These are phyloP conservation scores for Aphelinus certus DNA, from an alignment of 1,140 invertebrate species.

Conservation along the genomic window DNA sequence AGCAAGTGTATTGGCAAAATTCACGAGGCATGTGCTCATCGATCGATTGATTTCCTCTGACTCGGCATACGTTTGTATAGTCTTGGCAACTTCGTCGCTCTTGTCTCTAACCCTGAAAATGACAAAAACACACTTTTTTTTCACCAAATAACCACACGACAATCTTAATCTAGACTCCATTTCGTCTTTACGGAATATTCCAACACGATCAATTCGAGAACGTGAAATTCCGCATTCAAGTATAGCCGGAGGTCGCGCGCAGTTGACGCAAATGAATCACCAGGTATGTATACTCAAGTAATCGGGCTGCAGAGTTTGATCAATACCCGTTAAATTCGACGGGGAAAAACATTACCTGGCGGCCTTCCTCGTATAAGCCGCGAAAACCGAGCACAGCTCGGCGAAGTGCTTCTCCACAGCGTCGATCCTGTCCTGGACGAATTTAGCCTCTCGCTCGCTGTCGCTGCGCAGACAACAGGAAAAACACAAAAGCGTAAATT, in stretches of 20 bases:
- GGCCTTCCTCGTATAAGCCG: slow-evolving; percentile 74
- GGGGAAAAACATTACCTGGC: slow-evolving; percentile 67
- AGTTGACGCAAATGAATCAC: no score
- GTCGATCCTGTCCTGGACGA: slow-evolving; percentile 77
- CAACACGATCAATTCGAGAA: neutral
- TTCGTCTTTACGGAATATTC: neutral
- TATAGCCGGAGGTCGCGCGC: no score
- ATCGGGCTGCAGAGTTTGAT: no score
- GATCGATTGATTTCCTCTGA: slow-evolving; percentile 77
- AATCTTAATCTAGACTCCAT: neutral
- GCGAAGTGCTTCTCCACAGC: slow-evolving; percentile 75
- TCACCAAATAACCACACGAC: neutral
- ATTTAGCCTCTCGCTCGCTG: slow-evolving; percentile 74
- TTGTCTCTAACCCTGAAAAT: slow-evolving; percentile 72
- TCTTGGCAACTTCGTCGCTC: slow-evolving; percentile 75
- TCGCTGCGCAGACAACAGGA: slow-evolving; percentile 16
- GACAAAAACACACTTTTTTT: no score
- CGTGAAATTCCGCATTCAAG: neutral
- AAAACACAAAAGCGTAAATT: neutral
- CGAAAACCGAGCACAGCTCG: slow-evolving; percentile 74
- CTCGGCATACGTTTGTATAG: slow-evolving; percentile 72
- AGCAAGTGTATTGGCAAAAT: slow-evolving; percentile 73
- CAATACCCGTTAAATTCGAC: no score
- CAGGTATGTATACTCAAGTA: no score
- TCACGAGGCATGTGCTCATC: slow-evolving; percentile 69